A percentile compares a stretch with the other conserved stretches of the same genome.
These are phyloP conservation scores for Philopedon plagiatum DNA, from an alignment of 2,888 invertebrate genomes.

Conservation along the genomic window DNA sequence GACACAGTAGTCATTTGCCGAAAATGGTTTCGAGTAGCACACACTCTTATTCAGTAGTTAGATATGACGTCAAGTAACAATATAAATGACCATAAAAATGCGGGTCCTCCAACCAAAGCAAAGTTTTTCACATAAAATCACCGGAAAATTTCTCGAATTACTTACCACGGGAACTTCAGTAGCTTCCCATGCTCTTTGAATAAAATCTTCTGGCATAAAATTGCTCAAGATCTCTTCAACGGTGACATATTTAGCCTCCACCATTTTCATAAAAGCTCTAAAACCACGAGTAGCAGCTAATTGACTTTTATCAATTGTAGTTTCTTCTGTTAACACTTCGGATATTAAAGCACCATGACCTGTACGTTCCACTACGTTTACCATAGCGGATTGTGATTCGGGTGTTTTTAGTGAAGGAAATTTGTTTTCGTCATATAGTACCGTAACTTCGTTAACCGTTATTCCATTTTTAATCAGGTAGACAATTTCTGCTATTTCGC, in stretches of 20 bases:
- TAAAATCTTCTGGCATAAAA: slow-evolving; percentile 88
- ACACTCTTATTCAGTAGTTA: too few species aligned
- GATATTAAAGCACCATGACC: slow-evolving; percentile 87
- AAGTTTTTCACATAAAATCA: too few species aligned
- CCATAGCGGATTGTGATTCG: slow-evolving; percentile 87
- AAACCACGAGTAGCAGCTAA: slow-evolving; percentile 88
- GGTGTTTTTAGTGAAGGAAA: slow-evolving; percentile 86
- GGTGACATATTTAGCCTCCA: slow-evolving; percentile 83
- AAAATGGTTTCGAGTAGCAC: too few species aligned
- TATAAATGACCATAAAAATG: too few species aligned
- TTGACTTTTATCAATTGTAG: slow-evolving; percentile 81
- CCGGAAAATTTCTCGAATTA: too few species aligned
- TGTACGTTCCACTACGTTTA: slow-evolving; percentile 86
- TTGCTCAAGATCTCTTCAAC: slow-evolving; percentile 89
- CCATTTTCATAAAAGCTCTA: slow-evolving; percentile 88
- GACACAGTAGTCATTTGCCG: too few species aligned
- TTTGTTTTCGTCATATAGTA: slow-evolving; percentile 83
- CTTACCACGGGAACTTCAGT: slow-evolving; percentile 78
- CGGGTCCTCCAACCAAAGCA: too few species aligned
- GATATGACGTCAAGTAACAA: too few species aligned
- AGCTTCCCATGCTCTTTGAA: slow-evolving; percentile 85
- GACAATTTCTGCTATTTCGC: slow-evolving; percentile 88
- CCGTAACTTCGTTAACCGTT: slow-evolving; percentile 82
- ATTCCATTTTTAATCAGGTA: slow-evolving; percentile 83
- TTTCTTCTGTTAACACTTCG: slow-evolving; percentile 86